Base-by-base conservation (phyloP, 1,140 invertebrate genomes). In the Heliconius hermathena region DNA sequence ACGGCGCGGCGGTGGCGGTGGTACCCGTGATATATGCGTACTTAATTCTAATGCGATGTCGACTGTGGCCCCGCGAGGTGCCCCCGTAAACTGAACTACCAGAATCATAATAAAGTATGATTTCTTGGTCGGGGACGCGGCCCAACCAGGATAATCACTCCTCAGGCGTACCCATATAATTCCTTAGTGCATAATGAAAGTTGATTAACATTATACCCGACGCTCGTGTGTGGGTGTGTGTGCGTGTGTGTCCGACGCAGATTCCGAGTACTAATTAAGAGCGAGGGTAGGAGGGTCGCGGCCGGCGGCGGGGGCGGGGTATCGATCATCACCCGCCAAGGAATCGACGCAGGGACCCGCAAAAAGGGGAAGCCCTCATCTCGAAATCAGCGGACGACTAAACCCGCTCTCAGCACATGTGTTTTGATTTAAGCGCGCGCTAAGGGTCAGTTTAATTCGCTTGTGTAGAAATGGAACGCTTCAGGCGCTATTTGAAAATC, bases 221-320 rank as follows among this genome's bases (percentile, higher is more conserved):
- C 74, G 82, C 76, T 78, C 81, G 84, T 20, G 49, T 52, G 49
- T 85, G 88, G 85, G 90, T 88, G 89, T 90, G 92, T 91, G 91
- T 91, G 93, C 49, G 92, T 91, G 91, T 91, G 93, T 92, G 94
- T 94, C 94, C 92, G 92, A 90, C 91, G 88, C 94, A 95, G 93
- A 95, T 95, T 94, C 94, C 90, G 91, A 94, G 91, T 93, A 90
- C 94, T 95, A 95, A 95, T 95, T 95, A 95, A 95, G 93, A 93
- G 90, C 82, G 90, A 91, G 92, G 88, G 88, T 83, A 83, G 89
- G 87, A 86, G 87, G 86, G 87, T 85, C 89, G 87, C 89, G 87
- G 90, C 89, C 88, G 90, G 80, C 89, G 90, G 90, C 87, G 88
- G 91, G 88, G 90, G 90, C 80, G 89, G 86, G 90, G 92, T 92